A percentile compares a stretch with the other conserved stretches of the same genome.
Evolutionary conservation across 2,113 vertebrate species (phyloP).

Genomic region (Copsychus sechellarum): DNA sequence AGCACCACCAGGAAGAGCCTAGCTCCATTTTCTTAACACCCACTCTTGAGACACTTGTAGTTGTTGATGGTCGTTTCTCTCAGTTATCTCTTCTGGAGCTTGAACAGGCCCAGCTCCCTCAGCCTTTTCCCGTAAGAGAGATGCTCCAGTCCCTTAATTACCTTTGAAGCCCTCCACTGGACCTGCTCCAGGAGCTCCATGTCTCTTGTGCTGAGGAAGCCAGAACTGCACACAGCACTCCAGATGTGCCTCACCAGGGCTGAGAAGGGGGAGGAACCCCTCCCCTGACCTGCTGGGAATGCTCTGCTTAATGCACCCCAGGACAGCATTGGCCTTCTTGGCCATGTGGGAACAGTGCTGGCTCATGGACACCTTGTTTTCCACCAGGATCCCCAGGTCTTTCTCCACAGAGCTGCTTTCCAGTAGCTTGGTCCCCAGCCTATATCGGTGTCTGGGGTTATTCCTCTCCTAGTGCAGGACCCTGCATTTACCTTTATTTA

Average conservation of each 20-base stretch:
- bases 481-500: not conserved
- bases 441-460: not conserved
- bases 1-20: not conserved
- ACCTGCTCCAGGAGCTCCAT: not conserved
- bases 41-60: not conserved
- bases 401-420: not conserved
- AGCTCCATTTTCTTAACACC: not conserved
- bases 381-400: not conserved
- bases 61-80: not conserved
- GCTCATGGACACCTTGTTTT: not conserved
- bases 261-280: not conserved
- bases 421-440: not conserved
- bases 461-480: not conserved
- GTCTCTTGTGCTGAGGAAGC: not conserved
- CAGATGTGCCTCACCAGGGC: not conserved
- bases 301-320: not conserved
- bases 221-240: not conserved
- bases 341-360: not conserved
- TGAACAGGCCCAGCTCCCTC: not conserved
- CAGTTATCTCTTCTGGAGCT: not conserved
- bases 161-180: not conserved
- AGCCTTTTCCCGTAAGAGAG: not conserved
- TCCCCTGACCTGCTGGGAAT: not conserved
- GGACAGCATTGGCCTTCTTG: not conserved
- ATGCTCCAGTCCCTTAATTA: no score